Conservation (phyloP, 2,888 invertebrate genomes). For the Liodrosophila aerea region DNA sequence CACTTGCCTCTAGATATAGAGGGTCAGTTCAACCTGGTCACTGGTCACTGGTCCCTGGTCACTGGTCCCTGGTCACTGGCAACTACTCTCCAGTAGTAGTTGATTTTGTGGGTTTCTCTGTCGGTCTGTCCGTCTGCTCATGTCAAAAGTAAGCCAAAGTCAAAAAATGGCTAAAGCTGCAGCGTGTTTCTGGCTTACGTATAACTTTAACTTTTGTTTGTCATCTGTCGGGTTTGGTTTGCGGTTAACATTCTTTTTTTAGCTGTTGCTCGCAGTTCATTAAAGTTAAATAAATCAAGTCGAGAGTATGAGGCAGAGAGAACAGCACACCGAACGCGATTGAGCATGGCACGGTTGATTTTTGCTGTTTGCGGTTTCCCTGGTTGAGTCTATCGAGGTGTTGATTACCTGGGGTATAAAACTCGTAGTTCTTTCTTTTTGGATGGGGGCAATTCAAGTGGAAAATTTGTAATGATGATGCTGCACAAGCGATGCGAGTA, state of each 20-base stretch:
- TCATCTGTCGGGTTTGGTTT: constrained; percentile 44
- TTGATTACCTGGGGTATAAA: constrained; percentile 53
- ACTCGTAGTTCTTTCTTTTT: constrained; percentile 15
- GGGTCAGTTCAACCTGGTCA: constrained; percentile 15
- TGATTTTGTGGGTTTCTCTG: constrained; percentile 27
- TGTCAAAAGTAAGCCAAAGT: constrained; percentile 32
- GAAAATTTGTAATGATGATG: constrained; percentile 42
- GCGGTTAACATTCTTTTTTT: constrained; percentile 31
- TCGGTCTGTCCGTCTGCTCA: constrained; percentile 11
- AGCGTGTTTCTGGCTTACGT: constrained; percentile 31
- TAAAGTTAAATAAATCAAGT: constrained; percentile 72
- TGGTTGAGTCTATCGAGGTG: constrained; percentile 41
- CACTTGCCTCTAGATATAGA: not conserved
- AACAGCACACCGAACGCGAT: constrained; percentile 20
- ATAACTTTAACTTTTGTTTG: constrained; percentile 55
- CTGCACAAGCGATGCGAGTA: constrained; percentile 11
- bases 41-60: not conserved
- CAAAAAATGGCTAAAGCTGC: constrained; percentile 26
- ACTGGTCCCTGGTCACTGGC: not conserved
- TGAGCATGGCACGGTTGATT: constrained; percentile 42
- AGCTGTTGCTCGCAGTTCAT: constrained; percentile 56
- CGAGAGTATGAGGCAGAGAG: constrained; percentile 22
- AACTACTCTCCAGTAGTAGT: constrained; percentile 13
- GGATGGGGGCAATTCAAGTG: constrained; percentile 37
- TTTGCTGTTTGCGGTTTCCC: constrained; percentile 36